A percentile compares a stretch with the other conserved stretches of the same genome.
phyloP scores from a whole-genome alignment of 2,888 invertebrate genomes.

The Periphyllus acericola region DNA sequence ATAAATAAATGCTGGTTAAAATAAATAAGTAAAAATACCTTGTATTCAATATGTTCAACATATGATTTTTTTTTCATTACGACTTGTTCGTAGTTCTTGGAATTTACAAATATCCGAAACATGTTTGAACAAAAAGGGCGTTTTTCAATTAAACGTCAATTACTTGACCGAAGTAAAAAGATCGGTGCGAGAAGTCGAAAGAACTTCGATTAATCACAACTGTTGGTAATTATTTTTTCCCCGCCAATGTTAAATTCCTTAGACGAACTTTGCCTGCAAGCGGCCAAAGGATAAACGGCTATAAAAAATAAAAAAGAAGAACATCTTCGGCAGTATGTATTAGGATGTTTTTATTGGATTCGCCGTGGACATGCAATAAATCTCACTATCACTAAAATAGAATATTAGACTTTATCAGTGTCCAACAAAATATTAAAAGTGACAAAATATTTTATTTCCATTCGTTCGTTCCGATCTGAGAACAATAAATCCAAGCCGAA shows the following conservation, averaged over 20 bases:
- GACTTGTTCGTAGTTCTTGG: background rate
- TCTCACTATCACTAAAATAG: too few species aligned
- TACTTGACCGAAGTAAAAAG: background rate
- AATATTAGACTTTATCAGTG: too few species aligned
- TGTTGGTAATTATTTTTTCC: background rate
- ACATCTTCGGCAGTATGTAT: too few species aligned
- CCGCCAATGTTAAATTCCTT: background rate
- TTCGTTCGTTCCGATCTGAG: too few species aligned
- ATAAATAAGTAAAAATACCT: background rate
- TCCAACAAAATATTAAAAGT: too few species aligned
- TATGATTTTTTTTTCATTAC: background rate
- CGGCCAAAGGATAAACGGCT: background rate
- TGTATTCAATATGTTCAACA: background rate
- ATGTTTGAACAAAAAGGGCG: background rate
- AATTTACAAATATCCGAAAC: background rate
- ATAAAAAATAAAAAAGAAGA: background rate
- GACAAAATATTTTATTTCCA: too few species aligned
- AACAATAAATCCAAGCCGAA: too few species aligned
- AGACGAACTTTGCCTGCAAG: background rate
- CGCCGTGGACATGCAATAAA: too few species aligned
- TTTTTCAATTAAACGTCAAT: background rate
- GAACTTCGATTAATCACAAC: constrained; percentile 11
- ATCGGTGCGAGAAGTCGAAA: background rate
- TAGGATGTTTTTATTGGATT: too few species aligned
- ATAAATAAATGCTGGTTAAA: background rate